Conservation (phyloP, 2,888 invertebrate species). For the Lepidochrysops patricia region DNA sequence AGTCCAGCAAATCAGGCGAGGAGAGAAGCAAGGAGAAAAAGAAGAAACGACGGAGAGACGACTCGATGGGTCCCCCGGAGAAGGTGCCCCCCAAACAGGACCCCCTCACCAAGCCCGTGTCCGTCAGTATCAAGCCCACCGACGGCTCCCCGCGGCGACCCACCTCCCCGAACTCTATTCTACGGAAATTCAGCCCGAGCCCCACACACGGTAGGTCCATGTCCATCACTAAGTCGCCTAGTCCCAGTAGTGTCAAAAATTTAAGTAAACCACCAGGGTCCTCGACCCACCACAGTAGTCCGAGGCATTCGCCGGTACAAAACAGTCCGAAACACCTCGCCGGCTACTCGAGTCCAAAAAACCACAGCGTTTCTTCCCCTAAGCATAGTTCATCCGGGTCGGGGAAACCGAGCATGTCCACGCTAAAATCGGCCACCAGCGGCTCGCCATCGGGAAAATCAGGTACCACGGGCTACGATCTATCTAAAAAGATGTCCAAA, state of each 20-base stretch:
- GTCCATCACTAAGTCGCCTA: slow-evolving; percentile 77
- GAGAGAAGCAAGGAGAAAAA: slow-evolving; percentile 78
- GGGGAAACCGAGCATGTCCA: slow-evolving; percentile 92
- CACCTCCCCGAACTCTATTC: slow-evolving; percentile 78
- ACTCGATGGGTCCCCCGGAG: slow-evolving; percentile 88
- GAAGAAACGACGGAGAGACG: slow-evolving; percentile 83
- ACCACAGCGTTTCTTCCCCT: slow-evolving; percentile 85
- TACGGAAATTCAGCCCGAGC: slow-evolving; percentile 82
- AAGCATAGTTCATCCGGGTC: slow-evolving; percentile 83
- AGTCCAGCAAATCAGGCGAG: slow-evolving; percentile 59
- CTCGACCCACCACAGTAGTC: slow-evolving; percentile 77
- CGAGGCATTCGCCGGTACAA: slow-evolving; percentile 84
- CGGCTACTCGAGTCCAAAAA: slow-evolving; percentile 84
- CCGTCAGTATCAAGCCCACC: slow-evolving; percentile 82
- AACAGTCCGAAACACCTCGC: slow-evolving; percentile 84
- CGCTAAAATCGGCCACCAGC: slow-evolving; percentile 85
- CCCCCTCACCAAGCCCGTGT: slow-evolving; percentile 80
- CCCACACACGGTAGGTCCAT: slow-evolving; percentile 79
- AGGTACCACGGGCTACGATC: slow-evolving; percentile 67
- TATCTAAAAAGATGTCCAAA: slow-evolving; percentile 72
- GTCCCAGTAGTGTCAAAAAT: slow-evolving; percentile 57
- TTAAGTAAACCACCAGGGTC: slow-evolving; percentile 66
- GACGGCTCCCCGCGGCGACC: slow-evolving; percentile 77
- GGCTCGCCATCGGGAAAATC: slow-evolving; percentile 79
- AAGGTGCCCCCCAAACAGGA: slow-evolving; percentile 85